phyloP scores from a whole-genome alignment of 2,113 vertebrate species.

The Ctenodactylus gundi region DNA sequence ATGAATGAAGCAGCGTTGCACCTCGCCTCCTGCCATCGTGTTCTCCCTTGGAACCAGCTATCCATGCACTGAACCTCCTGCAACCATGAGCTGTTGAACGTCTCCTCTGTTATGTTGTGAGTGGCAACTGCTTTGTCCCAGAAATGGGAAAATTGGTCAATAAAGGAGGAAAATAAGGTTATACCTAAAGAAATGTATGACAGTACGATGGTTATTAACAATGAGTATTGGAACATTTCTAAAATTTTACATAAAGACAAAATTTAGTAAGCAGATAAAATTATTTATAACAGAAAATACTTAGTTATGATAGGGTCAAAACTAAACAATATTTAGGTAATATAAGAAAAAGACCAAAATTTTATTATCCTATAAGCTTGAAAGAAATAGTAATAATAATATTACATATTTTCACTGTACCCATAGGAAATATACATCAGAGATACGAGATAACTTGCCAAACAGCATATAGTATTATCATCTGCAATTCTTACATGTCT shows the following conservation, averaged over 20 bases:
- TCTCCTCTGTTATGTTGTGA: background rate
- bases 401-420: background rate
- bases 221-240: background rate
- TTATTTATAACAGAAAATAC: background rate
- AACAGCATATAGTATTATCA: background rate
- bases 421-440: background rate
- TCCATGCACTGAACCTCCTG: background rate
- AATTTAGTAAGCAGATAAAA: background rate
- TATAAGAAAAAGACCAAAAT: background rate
- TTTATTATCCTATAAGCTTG: background rate
- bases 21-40: no score
- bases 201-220: background rate
- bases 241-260: background rate
- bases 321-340: background rate
- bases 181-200: background rate
- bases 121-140: background rate
- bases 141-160: background rate
- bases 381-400: background rate
- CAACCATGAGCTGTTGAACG: background rate
- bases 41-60: background rate
- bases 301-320: background rate
- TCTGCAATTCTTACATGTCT: background rate
- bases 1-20: no score
- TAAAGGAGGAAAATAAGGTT: background rate
- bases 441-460: background rate